phyloP scores from a whole-genome alignment of 2,888 invertebrate genomes.

The Eupeodes luniger region DNA sequence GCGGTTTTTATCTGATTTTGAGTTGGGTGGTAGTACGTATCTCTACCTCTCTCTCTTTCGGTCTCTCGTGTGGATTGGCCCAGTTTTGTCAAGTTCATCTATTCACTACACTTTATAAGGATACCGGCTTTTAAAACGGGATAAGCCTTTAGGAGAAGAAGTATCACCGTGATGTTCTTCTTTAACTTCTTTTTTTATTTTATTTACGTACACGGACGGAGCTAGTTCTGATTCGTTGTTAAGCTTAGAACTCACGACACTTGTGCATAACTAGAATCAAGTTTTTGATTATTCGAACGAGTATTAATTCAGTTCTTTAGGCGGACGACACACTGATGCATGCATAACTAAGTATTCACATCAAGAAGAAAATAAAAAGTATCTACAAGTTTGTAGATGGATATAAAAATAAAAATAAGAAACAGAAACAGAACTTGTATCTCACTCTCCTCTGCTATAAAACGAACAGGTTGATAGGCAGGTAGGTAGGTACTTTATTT shows the following conservation, averaged over 20 bases:
- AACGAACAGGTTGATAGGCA: slow-evolving; percentile 54
- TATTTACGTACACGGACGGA: not conserved
- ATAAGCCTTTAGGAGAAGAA: slow-evolving; percentile 45
- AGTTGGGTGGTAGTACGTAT: too few relatives aligned
- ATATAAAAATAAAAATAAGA: slow-evolving; percentile 7
- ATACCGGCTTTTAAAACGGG: slow-evolving; percentile 70
- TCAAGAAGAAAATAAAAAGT: slow-evolving; percentile 27
- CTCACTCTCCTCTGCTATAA: slow-evolving; percentile 28
- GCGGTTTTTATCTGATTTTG: slow-evolving; percentile 34
- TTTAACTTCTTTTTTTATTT: not conserved
- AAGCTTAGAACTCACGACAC: slow-evolving; percentile 55
- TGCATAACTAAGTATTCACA: slow-evolving; percentile 16
- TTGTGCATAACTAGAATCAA: slow-evolving; percentile 24
- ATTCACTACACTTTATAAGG: slow-evolving; percentile 54
- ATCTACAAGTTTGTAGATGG: not conserved
- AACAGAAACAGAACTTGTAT: slow-evolving; percentile 49
- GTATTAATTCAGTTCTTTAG: not conserved
- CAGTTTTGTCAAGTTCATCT: slow-evolving; percentile 65
- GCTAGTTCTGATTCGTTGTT: slow-evolving; percentile 46
- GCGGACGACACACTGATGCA: slow-evolving; percentile 36
- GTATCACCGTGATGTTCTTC: slow-evolving; percentile 23
- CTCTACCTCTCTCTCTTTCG: not conserved
- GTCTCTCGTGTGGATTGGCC: slow-evolving; percentile 39
- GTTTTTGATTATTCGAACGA: slow-evolving; percentile 1
- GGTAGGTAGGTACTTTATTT: slow-evolving; percentile 56